A percentile compares a stretch with the other conserved stretches of the same genome.
phyloP scores from a whole-genome alignment of 2,797 vertebrate species.

The Rallus crepitans region DNA sequence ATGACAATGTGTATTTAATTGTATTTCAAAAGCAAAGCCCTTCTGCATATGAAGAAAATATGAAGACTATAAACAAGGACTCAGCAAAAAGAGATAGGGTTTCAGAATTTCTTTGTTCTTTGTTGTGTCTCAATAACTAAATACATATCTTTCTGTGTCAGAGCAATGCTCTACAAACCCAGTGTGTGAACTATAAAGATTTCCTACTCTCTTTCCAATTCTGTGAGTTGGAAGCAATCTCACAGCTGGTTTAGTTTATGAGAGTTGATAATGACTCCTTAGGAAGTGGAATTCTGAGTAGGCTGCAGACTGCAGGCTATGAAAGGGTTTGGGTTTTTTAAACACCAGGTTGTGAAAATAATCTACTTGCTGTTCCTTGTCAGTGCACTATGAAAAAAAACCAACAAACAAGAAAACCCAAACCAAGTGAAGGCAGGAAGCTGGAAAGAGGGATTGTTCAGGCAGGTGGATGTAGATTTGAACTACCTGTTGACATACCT shows the following conservation, averaged over 20 bases:
- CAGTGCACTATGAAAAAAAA: not conserved
- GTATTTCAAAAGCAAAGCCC: not conserved
- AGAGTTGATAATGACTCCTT: not conserved
- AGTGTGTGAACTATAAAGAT: not conserved
- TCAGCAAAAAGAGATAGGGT: not conserved
- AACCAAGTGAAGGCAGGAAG: not conserved
- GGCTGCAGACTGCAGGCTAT: not conserved
- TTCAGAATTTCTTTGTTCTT: not conserved
- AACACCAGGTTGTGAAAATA: not conserved
- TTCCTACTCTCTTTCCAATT: not conserved
- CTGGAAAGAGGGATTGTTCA: not conserved
- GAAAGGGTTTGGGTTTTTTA: not conserved
- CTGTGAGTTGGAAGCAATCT: not conserved
- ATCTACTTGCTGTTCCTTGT: not conserved
- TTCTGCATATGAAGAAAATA: not conserved
- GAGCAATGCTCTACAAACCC: not conserved
- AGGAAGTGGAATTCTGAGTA: not conserved
- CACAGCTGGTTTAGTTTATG: not conserved
- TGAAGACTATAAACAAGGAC: not conserved
- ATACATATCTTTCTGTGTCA: not conserved
- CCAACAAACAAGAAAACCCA: no score
- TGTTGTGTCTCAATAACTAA: not conserved
- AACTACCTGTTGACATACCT: rapidly evolving
- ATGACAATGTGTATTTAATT: not conserved
- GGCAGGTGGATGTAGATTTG: not conserved